These are phyloP conservation scores for Neosilurus hyrtlii DNA, from an alignment of 2,797 vertebrate species.

Conservation along the genomic window DNA sequence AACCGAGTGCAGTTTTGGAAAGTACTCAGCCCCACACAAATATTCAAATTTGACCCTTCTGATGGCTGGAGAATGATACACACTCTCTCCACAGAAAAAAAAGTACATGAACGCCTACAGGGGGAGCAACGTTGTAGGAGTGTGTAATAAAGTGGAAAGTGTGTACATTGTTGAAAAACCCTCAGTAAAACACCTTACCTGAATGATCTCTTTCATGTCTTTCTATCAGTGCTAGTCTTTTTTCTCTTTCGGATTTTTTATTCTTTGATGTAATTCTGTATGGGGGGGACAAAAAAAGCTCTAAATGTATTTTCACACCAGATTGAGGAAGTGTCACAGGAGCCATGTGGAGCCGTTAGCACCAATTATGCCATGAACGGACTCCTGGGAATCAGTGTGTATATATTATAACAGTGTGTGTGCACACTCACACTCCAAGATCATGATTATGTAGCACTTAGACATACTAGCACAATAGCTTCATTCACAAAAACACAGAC, in stretches of 20 bases:
- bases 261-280: not conserved
- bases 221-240: not conserved
- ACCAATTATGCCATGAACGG: conserved; percentile 74
- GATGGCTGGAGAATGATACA: not conserved
- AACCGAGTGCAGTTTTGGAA: not conserved
- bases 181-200: not conserved
- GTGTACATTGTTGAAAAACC: not conserved
- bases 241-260: not conserved
- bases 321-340: conserved; percentile 61
- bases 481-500: conserved; percentile 39
- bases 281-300: not conserved
- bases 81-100: not conserved
- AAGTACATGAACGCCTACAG: not conserved
- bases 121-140: not conserved
- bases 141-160: not conserved
- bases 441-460: conserved; percentile 58
- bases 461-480: conserved; percentile 45
- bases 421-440: conserved; percentile 41
- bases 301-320: not conserved
- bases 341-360: conserved; percentile 70
- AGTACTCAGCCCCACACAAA: not conserved
- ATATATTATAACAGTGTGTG: conserved; percentile 37
- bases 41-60: not conserved
- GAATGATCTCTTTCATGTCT: not conserved
- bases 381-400: conserved; percentile 68